Percentiles rank a stretch among this genome's conserved stretches.
phyloP scores from a whole-genome alignment of 2,797 vertebrate species.

The Glossophaga mutica region DNA sequence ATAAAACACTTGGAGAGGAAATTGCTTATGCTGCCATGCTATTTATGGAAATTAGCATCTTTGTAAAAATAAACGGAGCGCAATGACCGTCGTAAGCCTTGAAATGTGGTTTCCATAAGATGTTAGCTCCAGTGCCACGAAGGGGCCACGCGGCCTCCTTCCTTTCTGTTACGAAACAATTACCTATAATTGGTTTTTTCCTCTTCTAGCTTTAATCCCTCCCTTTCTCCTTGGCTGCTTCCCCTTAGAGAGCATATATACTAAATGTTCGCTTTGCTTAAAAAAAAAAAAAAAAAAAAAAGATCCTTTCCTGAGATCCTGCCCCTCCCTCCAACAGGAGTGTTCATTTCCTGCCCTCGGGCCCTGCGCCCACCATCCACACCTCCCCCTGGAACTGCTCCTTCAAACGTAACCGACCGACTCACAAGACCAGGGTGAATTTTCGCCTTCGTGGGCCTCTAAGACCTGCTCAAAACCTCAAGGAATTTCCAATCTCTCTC shows the following conservation, averaged over 20 bases:
- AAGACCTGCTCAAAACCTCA: background rate
- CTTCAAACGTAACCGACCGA: background rate
- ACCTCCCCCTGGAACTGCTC: background rate
- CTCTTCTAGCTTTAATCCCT: background rate
- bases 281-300: background rate
- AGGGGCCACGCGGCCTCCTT: background rate
- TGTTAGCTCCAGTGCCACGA: constrained; percentile 66
- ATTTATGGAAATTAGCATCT: constrained; percentile 81
- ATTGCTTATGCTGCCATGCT: constrained; percentile 79
- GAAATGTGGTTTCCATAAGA: constrained; percentile 80
- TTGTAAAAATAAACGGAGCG: constrained; percentile 76
- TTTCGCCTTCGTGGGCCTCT: background rate
- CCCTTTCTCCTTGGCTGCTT: constrained; percentile 4
- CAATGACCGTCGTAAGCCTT: constrained; percentile 71
- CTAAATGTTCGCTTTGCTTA: background rate
- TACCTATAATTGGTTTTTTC: background rate
- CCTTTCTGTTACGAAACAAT: background rate
- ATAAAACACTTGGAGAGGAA: constrained; percentile 77
- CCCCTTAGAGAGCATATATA: background rate
- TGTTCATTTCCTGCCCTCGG: background rate
- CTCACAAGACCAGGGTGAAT: background rate
- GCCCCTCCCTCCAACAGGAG: background rate
- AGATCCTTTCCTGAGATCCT: background rate
- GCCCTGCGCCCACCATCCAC: background rate
- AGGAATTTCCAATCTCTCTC: background rate